Percentiles rank a stretch among this genome's conserved stretches.
Evolutionary conservation across 2,113 vertebrate species (phyloP).

Genomic region (Sakesphorus luctuosus): DNA sequence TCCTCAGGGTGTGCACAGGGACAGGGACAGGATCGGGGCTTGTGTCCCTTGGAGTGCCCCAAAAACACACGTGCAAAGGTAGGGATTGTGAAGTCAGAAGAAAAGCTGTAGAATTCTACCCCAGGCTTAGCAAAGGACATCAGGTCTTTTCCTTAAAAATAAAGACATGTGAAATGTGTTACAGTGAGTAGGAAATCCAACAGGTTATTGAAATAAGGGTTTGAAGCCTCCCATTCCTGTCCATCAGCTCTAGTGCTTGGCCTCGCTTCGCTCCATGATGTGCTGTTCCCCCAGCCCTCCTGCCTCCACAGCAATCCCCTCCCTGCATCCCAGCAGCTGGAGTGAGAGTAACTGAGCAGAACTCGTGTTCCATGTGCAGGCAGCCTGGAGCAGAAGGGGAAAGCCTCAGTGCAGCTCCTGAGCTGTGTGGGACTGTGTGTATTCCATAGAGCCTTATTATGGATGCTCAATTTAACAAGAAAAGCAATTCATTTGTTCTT

Average conservation of each 20-base stretch:
- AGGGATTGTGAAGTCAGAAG: background rate
- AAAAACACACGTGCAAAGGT: background rate
- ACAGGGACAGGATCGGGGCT: background rate
- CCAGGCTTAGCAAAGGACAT: background rate
- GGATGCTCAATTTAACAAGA: background rate
- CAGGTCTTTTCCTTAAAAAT: background rate
- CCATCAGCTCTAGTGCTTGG: background rate
- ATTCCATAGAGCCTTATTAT: background rate
- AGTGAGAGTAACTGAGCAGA: background rate
- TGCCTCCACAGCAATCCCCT: background rate
- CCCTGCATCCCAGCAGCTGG: background rate
- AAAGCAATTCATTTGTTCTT: background rate
- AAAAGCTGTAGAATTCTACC: background rate
- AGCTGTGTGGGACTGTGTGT: background rate
- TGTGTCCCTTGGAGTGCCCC: rapidly evolving
- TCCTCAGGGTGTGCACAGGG: rapidly evolving
- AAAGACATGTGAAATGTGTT: rapidly evolving
- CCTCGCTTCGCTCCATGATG: background rate
- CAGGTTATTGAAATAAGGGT: background rate
- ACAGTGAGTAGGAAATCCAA: background rate
- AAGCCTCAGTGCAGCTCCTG: too few species aligned
- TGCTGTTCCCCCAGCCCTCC: background rate
- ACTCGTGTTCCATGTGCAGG: background rate
- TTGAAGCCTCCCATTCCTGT: background rate
- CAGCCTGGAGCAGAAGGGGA: background rate